Percentiles rank a stretch among this genome's conserved stretches.
phyloP scores from a whole-genome alignment of 2,797 vertebrate genomes.

The Phaenicophaeus curvirostris region DNA sequence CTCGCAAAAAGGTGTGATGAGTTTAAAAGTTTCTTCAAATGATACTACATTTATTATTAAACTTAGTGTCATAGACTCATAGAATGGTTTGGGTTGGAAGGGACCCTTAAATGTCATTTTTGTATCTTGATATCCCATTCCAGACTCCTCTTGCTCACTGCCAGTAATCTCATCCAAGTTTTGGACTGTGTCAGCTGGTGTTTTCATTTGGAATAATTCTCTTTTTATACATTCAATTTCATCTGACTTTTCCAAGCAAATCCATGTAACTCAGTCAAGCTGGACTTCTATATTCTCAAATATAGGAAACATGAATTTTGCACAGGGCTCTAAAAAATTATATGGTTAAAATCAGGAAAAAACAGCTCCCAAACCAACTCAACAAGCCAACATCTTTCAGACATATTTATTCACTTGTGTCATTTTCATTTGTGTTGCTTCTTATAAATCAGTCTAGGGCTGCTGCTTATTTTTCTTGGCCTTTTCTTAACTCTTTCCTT shows the following conservation, averaged over 20 bases:
- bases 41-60: background rate
- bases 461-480: constrained; percentile 54
- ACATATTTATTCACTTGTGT: constrained; percentile 29
- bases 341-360: background rate
- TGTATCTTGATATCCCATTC: background rate
- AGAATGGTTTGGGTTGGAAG: no score
- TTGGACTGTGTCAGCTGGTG: background rate
- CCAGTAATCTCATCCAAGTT: background rate
- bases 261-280: background rate
- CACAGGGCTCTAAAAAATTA: background rate
- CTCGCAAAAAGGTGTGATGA: background rate
- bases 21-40: background rate
- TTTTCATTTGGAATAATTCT: background rate
- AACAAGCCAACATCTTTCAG: background rate
- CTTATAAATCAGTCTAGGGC: constrained; percentile 21
- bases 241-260: background rate
- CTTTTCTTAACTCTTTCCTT: constrained; percentile 31
- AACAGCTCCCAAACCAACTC: background rate
- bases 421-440: constrained; percentile 19
- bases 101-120: background rate
- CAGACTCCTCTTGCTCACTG: background rate
- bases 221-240: background rate
- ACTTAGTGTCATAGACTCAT: background rate
- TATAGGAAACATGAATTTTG: background rate
- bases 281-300: background rate